Evolutionary conservation across 2,797 vertebrate species (phyloP).

Genomic region (Gymnodraco acuticeps): DNA sequence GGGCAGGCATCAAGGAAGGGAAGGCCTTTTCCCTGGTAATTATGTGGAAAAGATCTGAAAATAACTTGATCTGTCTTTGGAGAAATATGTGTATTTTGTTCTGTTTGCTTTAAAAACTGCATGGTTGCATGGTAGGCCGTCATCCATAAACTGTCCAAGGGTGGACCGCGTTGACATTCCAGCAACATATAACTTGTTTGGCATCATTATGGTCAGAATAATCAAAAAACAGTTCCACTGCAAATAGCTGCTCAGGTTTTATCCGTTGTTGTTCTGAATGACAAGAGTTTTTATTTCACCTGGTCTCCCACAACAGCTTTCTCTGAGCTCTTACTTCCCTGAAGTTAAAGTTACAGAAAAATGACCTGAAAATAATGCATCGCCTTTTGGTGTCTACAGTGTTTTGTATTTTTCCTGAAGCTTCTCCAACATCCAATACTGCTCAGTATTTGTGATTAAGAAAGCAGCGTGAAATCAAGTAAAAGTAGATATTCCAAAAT

Average conservation of each 20-base stretch:
- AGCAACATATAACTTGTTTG: slow-evolving; percentile 31
- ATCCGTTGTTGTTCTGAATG: slow-evolving; percentile 27
- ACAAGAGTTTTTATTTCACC: slow-evolving; percentile 32
- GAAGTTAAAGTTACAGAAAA: slow-evolving; percentile 38
- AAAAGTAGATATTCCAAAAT: background rate
- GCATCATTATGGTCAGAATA: slow-evolving; percentile 6
- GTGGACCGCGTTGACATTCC: slow-evolving; percentile 36
- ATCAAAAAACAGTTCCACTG: slow-evolving; percentile 35
- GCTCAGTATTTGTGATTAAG: slow-evolving; percentile 39
- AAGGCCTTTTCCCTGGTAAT: slow-evolving; percentile 97
- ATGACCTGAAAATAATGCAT: slow-evolving; percentile 15
- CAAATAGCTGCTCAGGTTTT: slow-evolving; percentile 61
- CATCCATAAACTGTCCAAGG: slow-evolving; percentile 4
- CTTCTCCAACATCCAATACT: slow-evolving; percentile 12
- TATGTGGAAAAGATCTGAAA: slow-evolving; percentile 96
- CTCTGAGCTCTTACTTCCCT: slow-evolving; percentile 5
- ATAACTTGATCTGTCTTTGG: background rate
- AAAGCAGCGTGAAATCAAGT: slow-evolving; percentile 19
- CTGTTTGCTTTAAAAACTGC: slow-evolving; percentile 4
- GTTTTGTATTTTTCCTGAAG: slow-evolving; percentile 26
- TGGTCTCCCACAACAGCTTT: slow-evolving; percentile 7
- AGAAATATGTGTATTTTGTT: slow-evolving; percentile 12
- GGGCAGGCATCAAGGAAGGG: slow-evolving; percentile 88
- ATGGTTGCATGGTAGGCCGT: slow-evolving; percentile 10
- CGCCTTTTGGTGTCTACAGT: slow-evolving; percentile 28